Evolutionary conservation across 1,140 invertebrate species (phyloP), one percentile per base, ranked within the genome.

Genomic region (Penaeus indicus): DNA sequence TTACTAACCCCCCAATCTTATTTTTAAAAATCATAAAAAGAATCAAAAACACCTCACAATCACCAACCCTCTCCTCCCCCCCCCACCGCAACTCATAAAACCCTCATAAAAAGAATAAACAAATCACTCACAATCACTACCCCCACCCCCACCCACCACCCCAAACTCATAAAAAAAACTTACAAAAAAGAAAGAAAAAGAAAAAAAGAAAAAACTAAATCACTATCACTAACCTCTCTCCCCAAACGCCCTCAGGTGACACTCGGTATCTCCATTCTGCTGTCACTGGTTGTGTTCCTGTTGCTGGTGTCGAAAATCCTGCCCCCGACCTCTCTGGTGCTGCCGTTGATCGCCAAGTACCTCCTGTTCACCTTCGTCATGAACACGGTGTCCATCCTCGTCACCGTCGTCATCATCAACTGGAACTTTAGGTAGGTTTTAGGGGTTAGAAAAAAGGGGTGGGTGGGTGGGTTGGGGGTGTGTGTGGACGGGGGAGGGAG

Each of bases 321-420:
- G 89, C 99, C 99, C 82, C 99, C 98, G 18, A 99, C 98, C 0
- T 99, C 98, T 32, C 95, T 99, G 22, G 98, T 99, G 91, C 94
- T 99, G 91, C 98, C 98, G 88, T 94, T 99, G 89, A 99, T 99
- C 91, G 98, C 98, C 92, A 99, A 99, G 94, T 99, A 99, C 94
- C 95, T 99, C 78, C 94, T 99, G 5, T 99, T 99, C 93, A 99
- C 99, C 54, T 99, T 99, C 94, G 98, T 99, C 88, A 99, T 99
- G 97, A 99, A 99, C 93, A 99, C 99, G 42, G 97, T 99, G 91
- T 99, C 98, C 94, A 99, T 99, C 94, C 94, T 99, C 86, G 97
- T 99, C 11, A 99, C 99, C 0, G 98, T 99, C 38, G 96, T 99
- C 92, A 99, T 99, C 91, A 99, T 99, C 92, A 99, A 99, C 93